Conservation (phyloP, 2,113 vertebrate species). For the Xiphophorus hellerii region DNA sequence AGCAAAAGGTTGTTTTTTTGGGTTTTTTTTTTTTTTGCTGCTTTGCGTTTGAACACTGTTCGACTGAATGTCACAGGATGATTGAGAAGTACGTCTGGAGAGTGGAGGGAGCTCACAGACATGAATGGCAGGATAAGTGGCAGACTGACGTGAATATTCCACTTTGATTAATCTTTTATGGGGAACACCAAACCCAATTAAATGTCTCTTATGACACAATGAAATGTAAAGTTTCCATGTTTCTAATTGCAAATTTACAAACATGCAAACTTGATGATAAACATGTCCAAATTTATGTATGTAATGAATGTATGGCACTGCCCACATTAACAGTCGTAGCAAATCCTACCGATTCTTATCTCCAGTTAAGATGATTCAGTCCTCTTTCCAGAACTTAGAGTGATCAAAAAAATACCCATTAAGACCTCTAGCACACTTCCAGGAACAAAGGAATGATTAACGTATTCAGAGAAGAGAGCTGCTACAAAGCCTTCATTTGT, state of each 20-base stretch:
- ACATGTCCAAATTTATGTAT: neutral
- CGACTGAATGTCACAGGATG: slow-evolving; percentile 59
- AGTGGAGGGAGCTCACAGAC: slow-evolving; percentile 56
- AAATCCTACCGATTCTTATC: slow-evolving; percentile 14
- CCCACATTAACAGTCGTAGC: neutral
- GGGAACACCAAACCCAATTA: slow-evolving; percentile 59
- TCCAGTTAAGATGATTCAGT: slow-evolving; percentile 19
- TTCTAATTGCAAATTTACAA: slow-evolving; percentile 26
- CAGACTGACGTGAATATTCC: slow-evolving; percentile 64
- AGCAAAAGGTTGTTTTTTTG: slow-evolving; percentile 3
- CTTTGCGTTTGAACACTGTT: slow-evolving; percentile 43
- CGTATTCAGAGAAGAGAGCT: slow-evolving; percentile 31
- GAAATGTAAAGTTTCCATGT: slow-evolving; percentile 35
- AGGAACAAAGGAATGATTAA: slow-evolving; percentile 71
- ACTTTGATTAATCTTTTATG: slow-evolving; percentile 58
- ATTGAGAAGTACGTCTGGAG: slow-evolving; percentile 71
- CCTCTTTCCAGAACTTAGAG: slow-evolving; percentile 7
- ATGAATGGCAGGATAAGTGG: slow-evolving; percentile 60
- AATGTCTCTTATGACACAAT: slow-evolving; percentile 37
- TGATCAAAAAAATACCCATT: slow-evolving; percentile 30
- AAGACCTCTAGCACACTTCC: slow-evolving; percentile 18
- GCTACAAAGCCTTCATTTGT: slow-evolving; percentile 55
- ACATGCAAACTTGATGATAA: slow-evolving; percentile 6
- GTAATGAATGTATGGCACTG: neutral
- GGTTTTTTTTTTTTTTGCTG: slow-evolving; percentile 16